Evolutionary conservation across 2,113 vertebrate genomes (phyloP), one percentile per base, ranked within the genome.

Genomic region (Mugil cephalus): DNA sequence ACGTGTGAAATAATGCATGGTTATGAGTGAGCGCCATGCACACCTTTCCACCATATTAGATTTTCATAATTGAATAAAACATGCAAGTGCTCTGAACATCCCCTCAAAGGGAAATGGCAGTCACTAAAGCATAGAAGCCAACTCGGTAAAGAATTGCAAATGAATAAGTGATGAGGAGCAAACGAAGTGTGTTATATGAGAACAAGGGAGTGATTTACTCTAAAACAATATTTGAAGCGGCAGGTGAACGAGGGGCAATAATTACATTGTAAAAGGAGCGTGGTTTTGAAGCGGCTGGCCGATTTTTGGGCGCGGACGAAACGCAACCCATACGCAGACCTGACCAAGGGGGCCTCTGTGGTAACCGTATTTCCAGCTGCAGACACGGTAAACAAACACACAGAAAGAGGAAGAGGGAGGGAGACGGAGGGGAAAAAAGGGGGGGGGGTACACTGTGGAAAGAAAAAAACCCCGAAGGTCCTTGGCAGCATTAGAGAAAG

Each of bases 401-500:
- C 30, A 50, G 39, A 53, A 10, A 82, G 8, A 64, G 15, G 51
- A 46, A 14, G 14, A 55, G 46, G 64, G 30, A 59, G 42, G 6
- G 72, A 55, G 58, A 73, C 2, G 36, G 53, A 43, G 43, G 43
- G 48, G 65, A 54, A 43, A 39, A 46, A 52, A 67, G 63, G 60
- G 69, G 60, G 69, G 72, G 79, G 79, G 74, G 74, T 78, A 71
- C 66, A 61, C 87, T 87, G 64, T 82, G 75, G 82, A 90, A 87
- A 30, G 89, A 90, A 83, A 90, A 87, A 30, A 90, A 90, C 91
- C 86, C 87, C 81, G 79, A 83, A 92, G 92, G 89, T 86, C 86
- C 89, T 88, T 90, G 89, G 86, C 89, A 89, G 90, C 85, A 82
- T 90, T 92, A 92, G 90, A 91, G 89, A 87, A 90, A 93, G 93